Conservation (phyloP, 2,888 invertebrate genomes). For the Mycalesis mineus region DNA sequence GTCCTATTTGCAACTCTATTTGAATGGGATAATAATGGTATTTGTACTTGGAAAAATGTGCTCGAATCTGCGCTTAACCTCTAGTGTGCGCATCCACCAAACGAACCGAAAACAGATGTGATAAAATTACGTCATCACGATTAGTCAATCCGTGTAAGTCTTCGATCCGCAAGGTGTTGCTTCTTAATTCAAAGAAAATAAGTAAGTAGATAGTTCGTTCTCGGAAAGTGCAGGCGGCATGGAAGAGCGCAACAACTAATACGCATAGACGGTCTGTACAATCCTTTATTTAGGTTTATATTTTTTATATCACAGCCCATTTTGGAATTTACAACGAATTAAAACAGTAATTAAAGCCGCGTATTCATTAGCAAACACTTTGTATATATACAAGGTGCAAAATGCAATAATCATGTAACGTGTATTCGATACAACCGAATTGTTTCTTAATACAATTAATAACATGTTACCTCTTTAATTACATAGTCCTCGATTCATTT, state of each 20-base stretch:
- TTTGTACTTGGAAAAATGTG: background rate
- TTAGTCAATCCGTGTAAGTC: too few species aligned
- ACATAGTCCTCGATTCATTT: too few species aligned
- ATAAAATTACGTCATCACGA: too few species aligned
- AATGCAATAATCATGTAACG: background rate
- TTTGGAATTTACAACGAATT: slow-evolving; percentile 83
- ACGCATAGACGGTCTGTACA: slow-evolving; percentile 82
- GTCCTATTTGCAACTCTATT: background rate
- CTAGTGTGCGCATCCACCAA: background rate
- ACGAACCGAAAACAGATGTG: too few species aligned
- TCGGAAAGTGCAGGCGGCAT: slow-evolving; percentile 37
- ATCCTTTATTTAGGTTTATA: slow-evolving; percentile 80
- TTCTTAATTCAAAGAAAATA: background rate
- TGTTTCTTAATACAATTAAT: too few species aligned
- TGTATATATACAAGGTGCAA: background rate
- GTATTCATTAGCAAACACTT: background rate
- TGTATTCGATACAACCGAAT: too few species aligned
- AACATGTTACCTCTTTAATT: too few species aligned
- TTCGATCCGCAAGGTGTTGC: background rate
- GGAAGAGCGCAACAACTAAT: slow-evolving; percentile 53
- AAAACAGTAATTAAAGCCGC: slow-evolving; percentile 52
- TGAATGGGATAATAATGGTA: background rate
- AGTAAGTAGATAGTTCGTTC: background rate
- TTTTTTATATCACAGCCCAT: slow-evolving; percentile 86
- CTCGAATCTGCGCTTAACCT: background rate